Evolutionary conservation across 2,888 invertebrate species (phyloP).

Genomic region (Cerastis leucographa): DNA sequence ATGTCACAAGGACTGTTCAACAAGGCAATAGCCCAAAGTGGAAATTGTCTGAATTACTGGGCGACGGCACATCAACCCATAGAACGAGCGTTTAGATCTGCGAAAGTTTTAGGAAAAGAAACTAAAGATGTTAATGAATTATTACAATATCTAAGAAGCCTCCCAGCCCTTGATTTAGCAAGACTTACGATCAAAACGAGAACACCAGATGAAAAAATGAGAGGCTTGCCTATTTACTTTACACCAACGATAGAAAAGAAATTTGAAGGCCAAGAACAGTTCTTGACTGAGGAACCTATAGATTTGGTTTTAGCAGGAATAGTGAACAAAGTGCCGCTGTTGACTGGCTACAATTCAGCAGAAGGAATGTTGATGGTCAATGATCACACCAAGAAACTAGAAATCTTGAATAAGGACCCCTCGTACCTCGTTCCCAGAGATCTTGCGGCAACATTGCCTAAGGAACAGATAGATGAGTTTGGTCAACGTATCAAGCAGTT

Average conservation of each 20-base stretch:
- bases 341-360: slow-evolving; percentile 79
- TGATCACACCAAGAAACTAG: slow-evolving; percentile 69
- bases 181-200: slow-evolving; percentile 72
- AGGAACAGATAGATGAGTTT: slow-evolving; percentile 70
- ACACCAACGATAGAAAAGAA: slow-evolving; percentile 79
- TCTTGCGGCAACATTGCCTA: slow-evolving; percentile 68
- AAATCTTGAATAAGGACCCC: slow-evolving; percentile 72
- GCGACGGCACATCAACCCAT: slow-evolving; percentile 68
- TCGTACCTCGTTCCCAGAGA: slow-evolving; percentile 76
- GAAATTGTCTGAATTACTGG: slow-evolving; percentile 79
- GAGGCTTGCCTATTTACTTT: slow-evolving; percentile 78
- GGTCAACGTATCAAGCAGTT: slow-evolving; percentile 75
- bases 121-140: slow-evolving; percentile 74
- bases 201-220: slow-evolving; percentile 74
- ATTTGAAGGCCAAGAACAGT: slow-evolving; percentile 73
- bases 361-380: slow-evolving; percentile 76
- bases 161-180: slow-evolving; percentile 73
- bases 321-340: slow-evolving; percentile 75
- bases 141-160: slow-evolving; percentile 72
- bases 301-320: slow-evolving; percentile 72
- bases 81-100: slow-evolving; percentile 77
- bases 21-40: slow-evolving; percentile 83
- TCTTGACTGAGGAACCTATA: slow-evolving; percentile 75
- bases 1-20: slow-evolving; percentile 83
- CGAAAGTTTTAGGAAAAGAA: slow-evolving; percentile 78